A percentile compares a stretch with the other conserved stretches of the same genome.
Conservation (phyloP, 1,140 invertebrate species). For the Brachionus calyciflorus region DNA sequence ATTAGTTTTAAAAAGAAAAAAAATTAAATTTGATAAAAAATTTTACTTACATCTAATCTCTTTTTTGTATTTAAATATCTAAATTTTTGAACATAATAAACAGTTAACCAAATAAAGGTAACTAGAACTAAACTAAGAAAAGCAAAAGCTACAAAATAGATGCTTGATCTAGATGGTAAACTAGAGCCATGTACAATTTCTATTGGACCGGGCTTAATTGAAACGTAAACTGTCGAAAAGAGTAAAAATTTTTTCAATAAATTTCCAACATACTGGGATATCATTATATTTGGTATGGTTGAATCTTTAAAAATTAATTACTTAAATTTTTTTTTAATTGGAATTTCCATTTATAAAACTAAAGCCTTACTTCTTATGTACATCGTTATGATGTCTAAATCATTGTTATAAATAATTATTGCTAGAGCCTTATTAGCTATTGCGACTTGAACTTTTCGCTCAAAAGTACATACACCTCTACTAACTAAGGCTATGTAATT, state of each 20-base stretch:
- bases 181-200: not conserved
- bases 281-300: conserved; percentile 16
- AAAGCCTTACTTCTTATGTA: conserved; percentile 12
- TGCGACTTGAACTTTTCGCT: conserved; percentile 25
- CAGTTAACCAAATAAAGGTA: conserved; percentile 35
- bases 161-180: conserved; percentile 30
- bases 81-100: conserved; percentile 39
- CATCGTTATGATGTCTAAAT: conserved; percentile 18
- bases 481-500: conserved; percentile 32
- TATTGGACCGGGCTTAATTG: conserved; percentile 1
- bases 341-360: not conserved
- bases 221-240: not conserved
- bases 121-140: conserved; percentile 24
- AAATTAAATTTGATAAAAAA: not conserved
- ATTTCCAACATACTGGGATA: conserved; percentile 11
- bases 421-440: not conserved
- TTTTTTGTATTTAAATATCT: conserved; percentile 34
- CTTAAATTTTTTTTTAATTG: too few relatives aligned
- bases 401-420: conserved; percentile 32
- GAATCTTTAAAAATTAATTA: conserved; percentile 6
- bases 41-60: not conserved
- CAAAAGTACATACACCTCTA: conserved; percentile 22
- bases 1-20: not conserved
- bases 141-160: conserved; percentile 41
- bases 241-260: not conserved